A percentile compares a stretch with the other conserved stretches of the same genome.
These are phyloP conservation scores for Fragum whitleyi DNA, from an alignment of 2,888 invertebrate species.

Conservation along the genomic window DNA sequence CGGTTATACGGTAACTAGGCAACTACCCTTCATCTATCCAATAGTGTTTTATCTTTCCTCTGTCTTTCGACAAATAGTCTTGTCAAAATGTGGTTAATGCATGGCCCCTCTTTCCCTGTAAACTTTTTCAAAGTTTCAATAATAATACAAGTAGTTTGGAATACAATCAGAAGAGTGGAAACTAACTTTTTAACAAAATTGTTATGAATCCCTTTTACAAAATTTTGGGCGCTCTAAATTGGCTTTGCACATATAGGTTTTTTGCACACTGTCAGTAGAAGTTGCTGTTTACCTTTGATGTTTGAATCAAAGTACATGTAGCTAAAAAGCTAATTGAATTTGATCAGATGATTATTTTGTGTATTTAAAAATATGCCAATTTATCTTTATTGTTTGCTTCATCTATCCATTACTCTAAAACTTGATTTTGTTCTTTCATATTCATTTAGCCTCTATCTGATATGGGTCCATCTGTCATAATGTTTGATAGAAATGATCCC, in stretches of 20 bases:
- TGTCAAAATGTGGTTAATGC: not conserved
- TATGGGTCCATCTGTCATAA: not conserved
- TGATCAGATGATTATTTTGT: not conserved
- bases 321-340: not conserved
- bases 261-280: too few species aligned
- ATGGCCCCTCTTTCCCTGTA: conserved; percentile 8
- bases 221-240: not conserved
- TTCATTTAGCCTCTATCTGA: not conserved
- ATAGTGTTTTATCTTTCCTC: conserved; percentile 23
- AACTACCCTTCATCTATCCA: conserved; percentile 15
- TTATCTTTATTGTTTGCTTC: not conserved
- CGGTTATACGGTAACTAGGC: conserved; percentile 63
- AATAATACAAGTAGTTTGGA: not conserved
- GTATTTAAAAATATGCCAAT: not conserved
- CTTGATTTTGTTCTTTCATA: not conserved
- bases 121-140: not conserved
- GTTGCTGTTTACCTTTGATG: not conserved
- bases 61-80: conserved; percentile 1
- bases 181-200: not conserved
- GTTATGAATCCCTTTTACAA: not conserved
- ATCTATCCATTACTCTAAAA: not conserved
- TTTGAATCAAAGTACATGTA: not conserved
- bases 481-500: too few species aligned
- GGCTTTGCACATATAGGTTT: conserved; percentile 1
- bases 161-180: not conserved